phyloP scores from a whole-genome alignment of 1,140 invertebrate species.

The Brachionus calyciflorus region DNA sequence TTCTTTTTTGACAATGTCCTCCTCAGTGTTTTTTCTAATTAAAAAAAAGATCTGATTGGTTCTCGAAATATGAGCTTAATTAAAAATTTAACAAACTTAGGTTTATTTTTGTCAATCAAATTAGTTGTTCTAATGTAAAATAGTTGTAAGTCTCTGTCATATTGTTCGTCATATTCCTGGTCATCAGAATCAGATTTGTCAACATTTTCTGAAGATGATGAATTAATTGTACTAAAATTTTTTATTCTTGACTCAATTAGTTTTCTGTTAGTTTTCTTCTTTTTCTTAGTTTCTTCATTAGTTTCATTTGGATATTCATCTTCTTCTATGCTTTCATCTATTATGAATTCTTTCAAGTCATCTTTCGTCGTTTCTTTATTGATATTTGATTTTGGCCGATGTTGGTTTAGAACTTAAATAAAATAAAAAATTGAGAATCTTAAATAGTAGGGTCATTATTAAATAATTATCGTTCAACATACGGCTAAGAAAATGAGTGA shows the following conservation, averaged over 20 bases:
- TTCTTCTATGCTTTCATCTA: slow-evolving; percentile 5
- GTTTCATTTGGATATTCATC: background rate
- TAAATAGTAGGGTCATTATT: no score
- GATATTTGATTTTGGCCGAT: background rate
- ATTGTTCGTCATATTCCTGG: slow-evolving; percentile 35
- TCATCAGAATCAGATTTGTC: slow-evolving; percentile 33
- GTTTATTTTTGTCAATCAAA: background rate
- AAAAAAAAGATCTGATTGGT: background rate
- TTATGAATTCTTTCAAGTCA: slow-evolving; percentile 26
- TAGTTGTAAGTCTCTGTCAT: slow-evolving; percentile 13
- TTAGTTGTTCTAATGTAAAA: slow-evolving; percentile 42
- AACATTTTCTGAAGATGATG: slow-evolving; percentile 7
- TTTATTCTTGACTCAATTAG: slow-evolving; percentile 11
- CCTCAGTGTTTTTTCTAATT: background rate
- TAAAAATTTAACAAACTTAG: no score
- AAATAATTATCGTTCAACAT: no score
- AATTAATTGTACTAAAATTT: background rate
- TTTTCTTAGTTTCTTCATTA: background rate
- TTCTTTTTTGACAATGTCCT: background rate
- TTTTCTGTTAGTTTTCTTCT: slow-evolving; percentile 19
- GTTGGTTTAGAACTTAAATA: background rate
- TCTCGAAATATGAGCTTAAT: background rate
- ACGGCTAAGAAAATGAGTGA: no score
- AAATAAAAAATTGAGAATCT: no score
- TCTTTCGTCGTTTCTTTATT: background rate